These are phyloP conservation scores for Dryobotodes eremita DNA, from an alignment of 2,888 invertebrate genomes.

Conservation along the genomic window DNA sequence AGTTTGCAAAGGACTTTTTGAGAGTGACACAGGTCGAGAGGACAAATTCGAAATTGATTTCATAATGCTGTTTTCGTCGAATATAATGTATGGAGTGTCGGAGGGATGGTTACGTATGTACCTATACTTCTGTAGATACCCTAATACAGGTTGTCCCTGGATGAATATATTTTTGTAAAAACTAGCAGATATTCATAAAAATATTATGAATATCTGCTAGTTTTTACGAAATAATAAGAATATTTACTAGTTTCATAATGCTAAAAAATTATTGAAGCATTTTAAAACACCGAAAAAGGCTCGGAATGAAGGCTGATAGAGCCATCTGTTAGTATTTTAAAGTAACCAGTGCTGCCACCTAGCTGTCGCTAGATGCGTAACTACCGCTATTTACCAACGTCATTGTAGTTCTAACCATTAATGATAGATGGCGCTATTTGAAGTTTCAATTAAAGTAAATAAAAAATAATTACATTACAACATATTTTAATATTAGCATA, in stretches of 20 bases:
- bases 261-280: not conserved
- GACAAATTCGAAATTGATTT: slow-evolving; percentile 13
- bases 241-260: no score
- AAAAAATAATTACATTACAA: no score
- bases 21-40: slow-evolving; percentile 11
- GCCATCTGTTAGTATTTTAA: not conserved
- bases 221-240: no score
- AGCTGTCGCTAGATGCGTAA: not conserved
- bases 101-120: no score
- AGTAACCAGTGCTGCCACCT: not conserved
- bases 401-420: not conserved
- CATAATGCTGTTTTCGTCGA: not conserved
- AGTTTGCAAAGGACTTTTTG: slow-evolving; percentile 23
- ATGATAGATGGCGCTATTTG: slow-evolving; percentile 26
- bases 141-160: no score
- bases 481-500: not conserved
- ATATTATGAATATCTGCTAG: not conserved
- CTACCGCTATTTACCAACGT: no score
- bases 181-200: no score
- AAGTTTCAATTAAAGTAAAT: not conserved
- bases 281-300: not conserved
- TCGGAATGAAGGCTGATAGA: not conserved
- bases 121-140: no score
- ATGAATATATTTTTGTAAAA: not conserved
- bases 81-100: not conserved